Evolutionary conservation across 92 coral and sea anemone species (phyloP).

Genomic region (Phenganax subtilis): DNA sequence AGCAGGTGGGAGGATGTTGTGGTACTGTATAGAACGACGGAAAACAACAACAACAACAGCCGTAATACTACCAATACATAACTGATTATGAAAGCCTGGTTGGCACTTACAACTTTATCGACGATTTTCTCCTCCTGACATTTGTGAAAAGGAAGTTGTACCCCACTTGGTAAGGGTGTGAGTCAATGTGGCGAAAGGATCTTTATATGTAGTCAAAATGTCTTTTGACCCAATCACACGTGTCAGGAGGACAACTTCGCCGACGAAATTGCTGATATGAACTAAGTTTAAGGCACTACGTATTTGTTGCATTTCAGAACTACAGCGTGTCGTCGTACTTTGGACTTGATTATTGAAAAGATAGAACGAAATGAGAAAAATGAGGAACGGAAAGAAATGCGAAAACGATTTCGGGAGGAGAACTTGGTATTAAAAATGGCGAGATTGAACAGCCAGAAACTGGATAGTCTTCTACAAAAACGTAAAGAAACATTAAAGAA

Average conservation of each 20-base stretch:
- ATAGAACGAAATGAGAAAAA: constrained; percentile 78
- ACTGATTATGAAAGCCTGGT: no score
- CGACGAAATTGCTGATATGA: neutral
- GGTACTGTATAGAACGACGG: no score
- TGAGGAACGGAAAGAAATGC: constrained; percentile 68
- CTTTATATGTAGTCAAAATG: no score
- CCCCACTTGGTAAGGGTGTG: no score
- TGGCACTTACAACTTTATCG: no score
- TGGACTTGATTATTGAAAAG: constrained; percentile 75
- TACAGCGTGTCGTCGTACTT: constrained; percentile 67
- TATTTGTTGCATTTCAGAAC: constrained; percentile 42
- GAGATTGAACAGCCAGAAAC: constrained; percentile 64
- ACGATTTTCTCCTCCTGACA: no score
- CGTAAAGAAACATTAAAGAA: constrained; percentile 80
- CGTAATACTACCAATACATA: no score
- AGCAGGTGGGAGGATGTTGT: constrained; percentile 56
- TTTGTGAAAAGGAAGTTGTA: no score
- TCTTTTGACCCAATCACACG: no score
- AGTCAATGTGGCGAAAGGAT: no score
- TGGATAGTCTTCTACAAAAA: constrained; percentile 71
- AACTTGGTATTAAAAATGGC: constrained; percentile 60
- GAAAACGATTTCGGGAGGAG: constrained; percentile 66
- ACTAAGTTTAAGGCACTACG: neutral
- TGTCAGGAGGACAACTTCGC: no score
- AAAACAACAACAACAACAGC: no score